These are phyloP conservation scores for Toxotes lorentzi DNA, from an alignment of 2,797 vertebrate species.

Conservation along the genomic window DNA sequence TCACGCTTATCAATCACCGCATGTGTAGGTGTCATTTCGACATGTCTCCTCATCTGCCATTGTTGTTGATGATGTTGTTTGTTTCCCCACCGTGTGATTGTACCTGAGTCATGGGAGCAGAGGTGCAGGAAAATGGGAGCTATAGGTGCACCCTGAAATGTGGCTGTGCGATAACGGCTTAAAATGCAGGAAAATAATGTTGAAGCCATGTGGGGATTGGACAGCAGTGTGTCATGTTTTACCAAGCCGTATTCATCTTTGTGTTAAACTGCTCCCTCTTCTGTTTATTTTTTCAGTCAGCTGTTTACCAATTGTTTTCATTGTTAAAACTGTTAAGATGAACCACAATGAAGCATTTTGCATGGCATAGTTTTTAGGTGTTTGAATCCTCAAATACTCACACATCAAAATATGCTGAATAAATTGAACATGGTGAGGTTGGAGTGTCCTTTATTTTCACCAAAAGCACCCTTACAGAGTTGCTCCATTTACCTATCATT, in stretches of 20 bases:
- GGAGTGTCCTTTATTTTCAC: slow-evolving; percentile 49
- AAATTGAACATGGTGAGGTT: slow-evolving; percentile 30
- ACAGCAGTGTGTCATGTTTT: slow-evolving; percentile 29
- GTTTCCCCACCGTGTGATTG: slow-evolving; percentile 67
- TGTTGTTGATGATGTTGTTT: slow-evolving; percentile 78
- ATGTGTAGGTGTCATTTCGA: slow-evolving; percentile 78
- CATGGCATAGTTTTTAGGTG: background rate
- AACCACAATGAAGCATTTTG: slow-evolving; percentile 2
- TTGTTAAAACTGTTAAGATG: background rate
- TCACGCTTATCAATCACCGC: slow-evolving; percentile 85
- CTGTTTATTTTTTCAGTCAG: slow-evolving; percentile 40
- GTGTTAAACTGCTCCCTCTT: slow-evolving; percentile 2
- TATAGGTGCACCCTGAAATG: slow-evolving; percentile 75
- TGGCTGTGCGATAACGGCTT: slow-evolving; percentile 65
- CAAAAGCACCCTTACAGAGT: slow-evolving; percentile 48
- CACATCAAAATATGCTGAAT: slow-evolving; percentile 31
- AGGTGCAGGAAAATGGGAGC: slow-evolving; percentile 62
- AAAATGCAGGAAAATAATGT: slow-evolving; percentile 56
- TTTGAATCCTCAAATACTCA: slow-evolving; percentile 26
- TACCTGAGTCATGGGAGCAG: slow-evolving; percentile 74
- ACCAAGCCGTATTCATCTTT: slow-evolving; percentile 33
- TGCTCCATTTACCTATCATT: slow-evolving; percentile 65
- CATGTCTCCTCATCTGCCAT: slow-evolving; percentile 74
- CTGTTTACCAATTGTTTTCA: slow-evolving; percentile 16
- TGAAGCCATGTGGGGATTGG: slow-evolving; percentile 26